phyloP scores from a whole-genome alignment of 1,140 invertebrate genomes.

The Aphaenogaster rudis region DNA sequence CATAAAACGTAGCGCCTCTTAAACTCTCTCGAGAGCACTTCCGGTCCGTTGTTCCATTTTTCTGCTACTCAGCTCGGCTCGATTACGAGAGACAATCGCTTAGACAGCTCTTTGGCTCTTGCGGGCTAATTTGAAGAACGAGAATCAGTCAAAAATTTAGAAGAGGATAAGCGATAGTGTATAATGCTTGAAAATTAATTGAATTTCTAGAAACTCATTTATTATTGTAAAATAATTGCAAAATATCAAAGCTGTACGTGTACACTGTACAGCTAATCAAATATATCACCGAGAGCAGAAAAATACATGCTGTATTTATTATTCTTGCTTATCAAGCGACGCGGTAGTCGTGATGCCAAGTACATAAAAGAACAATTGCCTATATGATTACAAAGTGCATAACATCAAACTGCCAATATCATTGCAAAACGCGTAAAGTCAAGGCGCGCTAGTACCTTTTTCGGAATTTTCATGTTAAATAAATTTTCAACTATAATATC shows the following conservation, averaged over 20 bases:
- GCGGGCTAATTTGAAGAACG: constrained; percentile 66
- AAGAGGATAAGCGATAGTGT: constrained; percentile 14
- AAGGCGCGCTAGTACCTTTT: too few species aligned
- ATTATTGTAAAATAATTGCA: constrained; percentile 31
- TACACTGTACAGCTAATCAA: background rate
- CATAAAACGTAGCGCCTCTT: constrained; percentile 64
- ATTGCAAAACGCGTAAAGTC: too few species aligned
- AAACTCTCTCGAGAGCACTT: constrained; percentile 57
- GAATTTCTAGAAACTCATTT: constrained; percentile 54
- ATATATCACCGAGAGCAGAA: background rate
- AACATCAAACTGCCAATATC: too few species aligned
- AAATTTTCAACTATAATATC: too few species aligned
- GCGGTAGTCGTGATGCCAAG: too few species aligned
- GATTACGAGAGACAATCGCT: constrained; percentile 54
- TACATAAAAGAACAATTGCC: too few species aligned
- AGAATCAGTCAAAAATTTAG: constrained; percentile 54
- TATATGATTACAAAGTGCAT: too few species aligned
- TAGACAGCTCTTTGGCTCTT: constrained; percentile 45
- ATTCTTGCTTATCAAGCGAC: background rate
- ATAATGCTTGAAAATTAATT: constrained; percentile 60
- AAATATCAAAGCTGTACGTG: background rate
- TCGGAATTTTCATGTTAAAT: too few species aligned
- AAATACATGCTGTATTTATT: background rate
- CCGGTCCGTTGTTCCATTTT: constrained; percentile 66
- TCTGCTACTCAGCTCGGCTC: constrained; percentile 65